These are phyloP conservation scores for Anguilla megastoma DNA, from an alignment of 2,797 vertebrate species.

Conservation along the genomic window DNA sequence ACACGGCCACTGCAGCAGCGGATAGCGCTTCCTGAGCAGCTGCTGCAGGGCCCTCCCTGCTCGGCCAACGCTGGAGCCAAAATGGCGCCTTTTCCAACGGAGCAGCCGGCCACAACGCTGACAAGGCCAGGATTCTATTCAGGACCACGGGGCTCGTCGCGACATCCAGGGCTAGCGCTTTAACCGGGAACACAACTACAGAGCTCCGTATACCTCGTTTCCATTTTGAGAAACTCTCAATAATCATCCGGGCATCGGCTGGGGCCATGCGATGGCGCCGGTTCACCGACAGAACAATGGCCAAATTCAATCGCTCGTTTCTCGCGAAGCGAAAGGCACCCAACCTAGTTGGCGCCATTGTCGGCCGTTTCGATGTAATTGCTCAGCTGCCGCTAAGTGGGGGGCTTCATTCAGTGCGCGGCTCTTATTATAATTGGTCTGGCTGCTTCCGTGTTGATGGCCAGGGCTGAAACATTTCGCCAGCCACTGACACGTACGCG, in stretches of 20 bases:
- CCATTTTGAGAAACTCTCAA: not conserved
- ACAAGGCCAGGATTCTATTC: not conserved
- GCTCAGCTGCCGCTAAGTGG: not conserved
- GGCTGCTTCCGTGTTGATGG: not conserved
- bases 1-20: not conserved
- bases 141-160: not conserved
- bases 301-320: not conserved
- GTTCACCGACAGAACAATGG: not conserved
- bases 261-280: not conserved
- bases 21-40: not conserved
- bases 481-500: not conserved
- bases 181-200: not conserved
- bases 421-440: constrained; percentile 17
- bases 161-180: not conserved
- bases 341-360: constrained; percentile 13
- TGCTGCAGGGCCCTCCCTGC: not conserved
- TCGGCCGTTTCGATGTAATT: constrained; percentile 9
- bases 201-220: not conserved
- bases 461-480: constrained; percentile 3
- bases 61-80: not conserved
- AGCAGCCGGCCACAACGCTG: not conserved
- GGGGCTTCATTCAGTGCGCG: not conserved
- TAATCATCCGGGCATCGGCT: not conserved
- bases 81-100: not conserved
- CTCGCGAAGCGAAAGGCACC: not conserved